Base-by-base conservation (phyloP, 2,113 vertebrate species). In the Antennarius striatus region DNA sequence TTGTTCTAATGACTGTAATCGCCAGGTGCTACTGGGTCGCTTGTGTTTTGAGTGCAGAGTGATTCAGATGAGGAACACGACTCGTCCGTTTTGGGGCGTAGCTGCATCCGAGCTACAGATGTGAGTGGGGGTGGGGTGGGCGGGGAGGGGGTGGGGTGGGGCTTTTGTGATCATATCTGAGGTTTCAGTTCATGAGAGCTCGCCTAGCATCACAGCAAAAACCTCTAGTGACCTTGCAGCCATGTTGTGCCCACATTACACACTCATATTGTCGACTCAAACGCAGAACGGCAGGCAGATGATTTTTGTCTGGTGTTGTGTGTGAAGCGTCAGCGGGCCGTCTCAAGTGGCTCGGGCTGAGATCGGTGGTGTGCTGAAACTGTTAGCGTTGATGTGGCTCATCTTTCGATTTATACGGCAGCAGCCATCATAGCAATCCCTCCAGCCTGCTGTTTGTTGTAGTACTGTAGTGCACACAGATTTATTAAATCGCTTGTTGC, bases 221-320 rank as follows among this genome's bases (percentile, higher is more conserved):
- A 62, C 36, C 55, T 22, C 39, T 59, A 50, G 47, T 73, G 79
- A 87, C 75, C 83, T 83, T 65, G 73, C 73, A 82, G 79, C 75
- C 77, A 75, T 69, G 77, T 82, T 79, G 70, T 56, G 52, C 67
- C 62, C 71, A 56, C 62, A 56, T 70, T 63, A 47, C 74, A 57
- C 29, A 8, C 22, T 72, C 67, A 70, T 67, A 46, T 48, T 39
- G 71, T 66, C 65, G 68, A 81, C 63, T 59, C 30, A 30, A 69
- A 79, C 32, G 63, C 67, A 81, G 71, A 81, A 71, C 30, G 65
- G 53, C 29, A 13, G 76, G 64, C 71, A 56, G 51, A 49, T 69
- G 53, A 49, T 58, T 30, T 71, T 28, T 4, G 15, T 69, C 29
- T 58, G 56, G 36, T 50, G 71, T 57, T 70, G 36, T 29, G 51